Evolutionary conservation across 2,797 vertebrate genomes (phyloP).

Genomic region (Rhinoraja longicauda): DNA sequence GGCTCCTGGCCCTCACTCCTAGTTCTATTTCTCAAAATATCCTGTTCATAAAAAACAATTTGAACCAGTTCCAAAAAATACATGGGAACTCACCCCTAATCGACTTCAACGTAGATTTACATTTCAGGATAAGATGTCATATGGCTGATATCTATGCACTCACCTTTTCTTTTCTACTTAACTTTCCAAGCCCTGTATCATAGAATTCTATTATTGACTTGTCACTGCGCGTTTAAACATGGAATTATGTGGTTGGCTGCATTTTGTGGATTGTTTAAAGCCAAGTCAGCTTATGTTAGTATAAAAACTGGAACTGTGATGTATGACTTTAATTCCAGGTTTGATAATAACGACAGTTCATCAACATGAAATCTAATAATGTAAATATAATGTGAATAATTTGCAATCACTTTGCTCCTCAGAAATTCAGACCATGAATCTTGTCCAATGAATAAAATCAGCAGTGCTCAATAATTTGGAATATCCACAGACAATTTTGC

Average conservation of each 20-base stretch:
- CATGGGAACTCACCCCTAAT: not conserved
- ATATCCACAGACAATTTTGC: not conserved
- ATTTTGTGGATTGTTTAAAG: not conserved
- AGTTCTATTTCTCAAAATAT: too few relatives aligned
- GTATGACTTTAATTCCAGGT: not conserved
- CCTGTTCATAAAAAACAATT: not conserved
- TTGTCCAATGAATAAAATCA: not conserved
- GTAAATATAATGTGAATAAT: conserved; percentile 12
- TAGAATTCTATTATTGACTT: not conserved
- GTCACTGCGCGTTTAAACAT: not conserved
- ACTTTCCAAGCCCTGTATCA: not conserved
- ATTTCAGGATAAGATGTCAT: not conserved
- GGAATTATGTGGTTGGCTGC: not conserved
- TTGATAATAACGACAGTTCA: conserved; percentile 1
- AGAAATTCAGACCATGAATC: not conserved
- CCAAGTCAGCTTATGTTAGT: not conserved
- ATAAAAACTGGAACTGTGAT: not conserved
- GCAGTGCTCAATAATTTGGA: not conserved
- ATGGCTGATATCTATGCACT: not conserved
- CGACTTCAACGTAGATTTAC: not conserved
- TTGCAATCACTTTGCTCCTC: not conserved
- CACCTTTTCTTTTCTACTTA: not conserved
- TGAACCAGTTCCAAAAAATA: not conserved
- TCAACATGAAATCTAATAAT: not conserved
- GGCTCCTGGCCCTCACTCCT: too few relatives aligned